Percentiles rank a stretch among this genome's conserved stretches.
These are phyloP conservation scores for Takifugu rubripes DNA, from an alignment of 2,797 vertebrate species.

Conservation along the genomic window DNA sequence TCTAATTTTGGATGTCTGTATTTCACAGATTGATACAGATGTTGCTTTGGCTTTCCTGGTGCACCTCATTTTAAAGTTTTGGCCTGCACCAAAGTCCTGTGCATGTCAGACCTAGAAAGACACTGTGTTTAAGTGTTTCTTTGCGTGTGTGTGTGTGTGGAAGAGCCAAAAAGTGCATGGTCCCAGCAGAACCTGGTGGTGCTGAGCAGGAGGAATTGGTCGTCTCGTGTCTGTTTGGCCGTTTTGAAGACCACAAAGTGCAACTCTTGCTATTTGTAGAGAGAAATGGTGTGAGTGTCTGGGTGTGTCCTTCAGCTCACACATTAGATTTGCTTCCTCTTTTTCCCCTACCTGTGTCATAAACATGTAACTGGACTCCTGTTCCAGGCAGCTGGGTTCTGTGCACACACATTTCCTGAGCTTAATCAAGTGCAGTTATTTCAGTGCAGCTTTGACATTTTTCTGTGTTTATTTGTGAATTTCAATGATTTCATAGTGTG, in stretches of 20 bases:
- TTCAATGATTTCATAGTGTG: neutral
- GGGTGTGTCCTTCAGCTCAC: constrained; percentile 48
- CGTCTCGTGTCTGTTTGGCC: too few relatives aligned
- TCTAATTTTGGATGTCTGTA: neutral
- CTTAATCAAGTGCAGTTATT: too few relatives aligned
- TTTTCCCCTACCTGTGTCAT: constrained; percentile 30
- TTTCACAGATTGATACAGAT: neutral
- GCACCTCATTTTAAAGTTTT: constrained; percentile 6
- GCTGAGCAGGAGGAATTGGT: too few relatives aligned
- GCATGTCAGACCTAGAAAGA: too few relatives aligned
- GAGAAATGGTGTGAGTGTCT: constrained; percentile 29
- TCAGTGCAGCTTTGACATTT: too few relatives aligned
- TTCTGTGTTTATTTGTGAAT: neutral
- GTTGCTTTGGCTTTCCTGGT: constrained; percentile 5
- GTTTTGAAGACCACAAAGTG: too few relatives aligned
- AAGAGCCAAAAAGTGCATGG: too few relatives aligned
- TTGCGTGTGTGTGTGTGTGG: neutral
- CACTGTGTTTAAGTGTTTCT: neutral
- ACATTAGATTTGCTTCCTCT: constrained; percentile 56
- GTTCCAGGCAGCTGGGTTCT: constrained; percentile 8
- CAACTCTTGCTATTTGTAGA: constrained; percentile 24
- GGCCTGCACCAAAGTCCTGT: neutral
- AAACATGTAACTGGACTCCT: constrained; percentile 18
- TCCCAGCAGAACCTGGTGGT: too few relatives aligned
- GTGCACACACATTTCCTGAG: too few relatives aligned